Evolutionary conservation across 2,797 vertebrate genomes (phyloP), one percentile per base, ranked within the genome.

Genomic region (Serranus cabrilla): DNA sequence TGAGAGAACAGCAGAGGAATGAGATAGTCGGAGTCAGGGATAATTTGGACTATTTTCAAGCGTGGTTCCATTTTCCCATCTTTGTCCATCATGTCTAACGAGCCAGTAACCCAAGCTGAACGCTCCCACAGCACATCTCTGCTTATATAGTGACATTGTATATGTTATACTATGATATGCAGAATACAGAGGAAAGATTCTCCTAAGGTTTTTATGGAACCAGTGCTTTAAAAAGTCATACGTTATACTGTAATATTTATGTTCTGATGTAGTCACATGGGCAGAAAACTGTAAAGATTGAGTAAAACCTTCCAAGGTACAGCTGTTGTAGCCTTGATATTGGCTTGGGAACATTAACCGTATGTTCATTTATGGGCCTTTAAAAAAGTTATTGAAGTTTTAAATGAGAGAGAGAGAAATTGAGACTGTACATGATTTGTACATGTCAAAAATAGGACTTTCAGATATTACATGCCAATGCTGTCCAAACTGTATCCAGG

Each of bases 61-160:
- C 6, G 0, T 7, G 21, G 17, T 16, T 62, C 34, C 20, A 42
- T 69, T 66, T 66, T 58, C 23, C 31, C 27, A 18, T 60, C 21
- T 59, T 43, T 50, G 21, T 51, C 49, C 57, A 58, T 66, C 40
- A 70, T 5, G 10, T 39, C 47, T 69, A 68, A 69, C 4, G 13
- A 79, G 68, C 25, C 51, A 27, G 17, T 65, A 65, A 60, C 20
- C 9, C 16, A 40, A 23, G 11, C 18, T 23, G 4, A 56, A 14
- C 11, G 21, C 63, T 67, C n/a, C 37, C 11, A 7, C 39, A 14
- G 34, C 31, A 57, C 5, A 3, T 23, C 11, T 23, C 27, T 20
- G 37, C 16, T 31, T 45, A 50, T 16, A 17, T 2, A 52, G 21
- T 17, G 18, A 50, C 25, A 39, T 11, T n/a, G 12, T 23, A 50